Evolutionary conservation across 2,888 invertebrate species (phyloP), one percentile per base, ranked within the genome.

Genomic region (Lomographa bimaculata): DNA sequence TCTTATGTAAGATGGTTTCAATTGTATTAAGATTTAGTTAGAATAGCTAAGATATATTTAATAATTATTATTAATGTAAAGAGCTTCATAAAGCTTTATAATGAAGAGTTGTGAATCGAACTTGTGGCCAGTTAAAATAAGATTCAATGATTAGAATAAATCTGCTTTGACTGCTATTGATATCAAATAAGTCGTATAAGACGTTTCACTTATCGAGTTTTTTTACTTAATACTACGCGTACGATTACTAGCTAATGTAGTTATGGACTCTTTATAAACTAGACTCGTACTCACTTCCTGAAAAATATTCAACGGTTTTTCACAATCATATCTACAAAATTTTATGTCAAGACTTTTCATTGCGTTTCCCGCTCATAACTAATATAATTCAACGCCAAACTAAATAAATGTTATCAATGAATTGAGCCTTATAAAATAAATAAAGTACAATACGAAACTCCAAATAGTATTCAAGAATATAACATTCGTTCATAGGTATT

Each of bases 21-120:
- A 75, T 69, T 71, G 64, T 70, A 68, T 60, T 64, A 63, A 52
- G 35, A 20, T 5, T 60, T 65, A 64, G 58, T 66, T 76, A 79
- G 66, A 63, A 47, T 68, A 72, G 51, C 60, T 66, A 73, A 62
- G 56, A 54, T 59, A 35, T 3, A 14, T 14, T n/a, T 61, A 70
- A 67, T 62, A 67, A 76, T 42, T 50, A 54, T 26, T 60, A 75
- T 68, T 82, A 82, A 82, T 82, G 75, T 86, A 83, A 89, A 76
- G 89, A 89, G 89, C 89, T 89, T 89, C 75, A 80, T 71, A 66
- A 86, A 86, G 87, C 89, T 89, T 89, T 89, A 89, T 86, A 76
- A 79, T 73, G 76, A 80, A 85, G 89, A 79, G 87, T 87, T 89
- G 89, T 89, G 87, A 87, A 87, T 83, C 84, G 83, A 87, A 86